Evolutionary conservation across 1,140 invertebrate genomes (phyloP).

Genomic region (Pinna nobilis): DNA sequence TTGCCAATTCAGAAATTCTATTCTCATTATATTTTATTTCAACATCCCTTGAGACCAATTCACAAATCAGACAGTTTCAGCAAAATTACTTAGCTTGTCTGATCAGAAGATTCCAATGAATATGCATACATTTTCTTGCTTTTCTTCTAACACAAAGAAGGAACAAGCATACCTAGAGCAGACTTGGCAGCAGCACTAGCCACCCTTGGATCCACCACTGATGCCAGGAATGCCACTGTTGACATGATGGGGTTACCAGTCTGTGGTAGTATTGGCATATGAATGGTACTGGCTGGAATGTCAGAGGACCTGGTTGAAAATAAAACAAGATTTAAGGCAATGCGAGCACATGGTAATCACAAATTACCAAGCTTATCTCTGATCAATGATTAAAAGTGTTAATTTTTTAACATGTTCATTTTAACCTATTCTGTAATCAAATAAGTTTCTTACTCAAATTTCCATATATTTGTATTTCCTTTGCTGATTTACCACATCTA

Average conservation of each 20-base stretch:
- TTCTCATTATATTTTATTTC: too few species aligned
- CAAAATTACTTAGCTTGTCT: too few species aligned
- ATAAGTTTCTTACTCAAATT: background rate
- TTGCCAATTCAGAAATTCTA: too few species aligned
- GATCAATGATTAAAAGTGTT: too few species aligned
- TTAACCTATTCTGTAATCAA: background rate
- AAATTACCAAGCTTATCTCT: too few species aligned
- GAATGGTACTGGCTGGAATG: constrained; percentile 98
- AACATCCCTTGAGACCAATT: too few species aligned
- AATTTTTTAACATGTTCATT: too few species aligned
- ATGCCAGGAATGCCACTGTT: constrained; percentile 98
- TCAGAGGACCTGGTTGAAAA: constrained; percentile 85
- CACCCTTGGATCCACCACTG: constrained; percentile 97
- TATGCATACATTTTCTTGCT: background rate
- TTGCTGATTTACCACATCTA: background rate
- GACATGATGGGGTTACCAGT: constrained; percentile 99
- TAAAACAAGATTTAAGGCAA: too few species aligned
- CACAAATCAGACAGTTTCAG: too few species aligned
- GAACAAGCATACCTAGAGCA: constrained; percentile 91
- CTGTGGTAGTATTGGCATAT: too few species aligned
- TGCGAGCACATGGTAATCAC: too few species aligned
- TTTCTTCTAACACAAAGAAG: background rate
- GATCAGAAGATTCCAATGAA: too few species aligned
- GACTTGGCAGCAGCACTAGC: constrained; percentile 97
- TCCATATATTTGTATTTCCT: background rate